Evolutionary conservation across 2,113 vertebrate genomes (phyloP).

Genomic region (Numida meleagris): DNA sequence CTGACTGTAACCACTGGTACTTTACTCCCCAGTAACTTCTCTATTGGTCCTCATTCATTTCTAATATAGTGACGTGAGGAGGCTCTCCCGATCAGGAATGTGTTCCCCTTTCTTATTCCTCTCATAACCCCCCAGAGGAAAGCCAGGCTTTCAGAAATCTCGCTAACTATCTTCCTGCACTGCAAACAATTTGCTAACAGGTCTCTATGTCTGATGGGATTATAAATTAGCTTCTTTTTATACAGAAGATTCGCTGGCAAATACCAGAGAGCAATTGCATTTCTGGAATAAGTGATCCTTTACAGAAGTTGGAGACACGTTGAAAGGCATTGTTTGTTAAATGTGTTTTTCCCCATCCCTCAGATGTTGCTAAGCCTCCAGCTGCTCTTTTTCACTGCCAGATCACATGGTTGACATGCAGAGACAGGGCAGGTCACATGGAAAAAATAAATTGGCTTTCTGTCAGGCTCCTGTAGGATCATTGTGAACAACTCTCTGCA

Average conservation of each 20-base stretch:
- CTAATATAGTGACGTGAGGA: not conserved
- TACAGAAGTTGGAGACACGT: not conserved
- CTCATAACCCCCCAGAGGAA: not conserved
- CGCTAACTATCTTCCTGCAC: not conserved
- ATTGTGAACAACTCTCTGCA: not conserved
- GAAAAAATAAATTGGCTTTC: not conserved
- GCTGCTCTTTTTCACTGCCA: not conserved
- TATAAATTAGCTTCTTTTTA: not conserved
- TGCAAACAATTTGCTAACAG: not conserved
- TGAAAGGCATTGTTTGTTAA: not conserved
- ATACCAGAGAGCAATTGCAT: not conserved
- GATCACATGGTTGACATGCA: not conserved
- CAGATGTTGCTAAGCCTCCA: not conserved
- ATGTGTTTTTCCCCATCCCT: not conserved
- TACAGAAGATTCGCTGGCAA: not conserved
- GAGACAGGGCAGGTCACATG: not conserved
- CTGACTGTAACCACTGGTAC: not conserved
- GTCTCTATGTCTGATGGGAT: not conserved
- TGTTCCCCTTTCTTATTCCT: not conserved
- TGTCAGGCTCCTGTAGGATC: constrained; percentile 3
- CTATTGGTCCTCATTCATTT: not conserved
- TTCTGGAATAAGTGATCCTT: not conserved
- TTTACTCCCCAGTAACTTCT: not conserved
- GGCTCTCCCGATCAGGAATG: not conserved
- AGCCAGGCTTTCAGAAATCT: not conserved